Conservation (phyloP, 2,113 vertebrate species). For the Martes martes region DNA sequence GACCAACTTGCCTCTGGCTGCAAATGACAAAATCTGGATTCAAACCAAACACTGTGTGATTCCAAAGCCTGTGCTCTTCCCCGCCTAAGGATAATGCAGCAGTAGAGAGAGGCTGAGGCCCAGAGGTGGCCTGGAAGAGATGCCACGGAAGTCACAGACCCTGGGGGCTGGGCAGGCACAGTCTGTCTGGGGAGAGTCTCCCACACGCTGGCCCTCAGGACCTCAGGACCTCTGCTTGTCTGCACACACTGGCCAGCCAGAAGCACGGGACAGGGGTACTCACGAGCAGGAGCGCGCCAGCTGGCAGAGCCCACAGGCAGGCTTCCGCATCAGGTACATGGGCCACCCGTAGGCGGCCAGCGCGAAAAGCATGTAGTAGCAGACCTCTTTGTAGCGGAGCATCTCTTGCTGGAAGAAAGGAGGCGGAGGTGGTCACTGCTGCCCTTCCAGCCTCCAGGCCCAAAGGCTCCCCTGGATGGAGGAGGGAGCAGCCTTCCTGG, state of each 20-base stretch:
- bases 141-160: background rate
- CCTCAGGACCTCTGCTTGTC: background rate
- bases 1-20: background rate
- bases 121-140: background rate
- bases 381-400: slow-evolving; percentile 98
- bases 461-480: background rate
- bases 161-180: slow-evolving; percentile 81
- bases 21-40: background rate
- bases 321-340: slow-evolving; percentile 98
- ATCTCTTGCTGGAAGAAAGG: slow-evolving; percentile 91
- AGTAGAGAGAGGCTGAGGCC: background rate
- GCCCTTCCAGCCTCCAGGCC: background rate
- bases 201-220: background rate
- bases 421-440: background rate
- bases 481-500: background rate
- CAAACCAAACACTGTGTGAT: background rate
- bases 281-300: slow-evolving; percentile 97
- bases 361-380: slow-evolving; percentile 99
- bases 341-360: slow-evolving; percentile 99
- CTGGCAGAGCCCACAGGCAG: slow-evolving; percentile 94
- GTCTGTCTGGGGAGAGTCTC: slow-evolving; percentile 82
- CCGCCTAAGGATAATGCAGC: background rate
- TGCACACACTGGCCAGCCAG: fast-evolving
- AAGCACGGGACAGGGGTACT: slow-evolving; percentile 66
- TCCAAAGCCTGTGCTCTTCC: background rate